Evolutionary conservation across 2,797 vertebrate species (phyloP), one percentile per base, ranked within the genome.

Genomic region (Staurois parvus): DNA sequence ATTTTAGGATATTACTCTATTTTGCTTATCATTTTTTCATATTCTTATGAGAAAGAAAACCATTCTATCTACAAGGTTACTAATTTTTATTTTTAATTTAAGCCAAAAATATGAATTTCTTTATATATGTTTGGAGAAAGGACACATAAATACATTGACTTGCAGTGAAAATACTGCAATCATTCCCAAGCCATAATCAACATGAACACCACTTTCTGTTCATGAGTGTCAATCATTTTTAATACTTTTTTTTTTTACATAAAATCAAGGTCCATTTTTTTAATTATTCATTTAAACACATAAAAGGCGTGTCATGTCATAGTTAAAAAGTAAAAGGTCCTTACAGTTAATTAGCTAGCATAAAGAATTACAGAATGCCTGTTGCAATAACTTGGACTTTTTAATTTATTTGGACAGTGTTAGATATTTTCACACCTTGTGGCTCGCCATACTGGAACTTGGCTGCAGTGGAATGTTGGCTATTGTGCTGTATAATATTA

Each of bases 401-500:
- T 52, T 48, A 21, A 78, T 83, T 87, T 79, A 75, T 81, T 81
- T 76, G 84, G 84, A 74, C 30, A 40, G 28, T 48, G 32, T 68
- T 32, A 42, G 56, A 78, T 72, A 67, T 75, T 40, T 83, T 79
- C 64, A 79, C 62, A 83, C 69, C 74, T 66, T 32, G n/a, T 48
- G 68, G 76, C 81, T 81, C 76, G 77, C 59, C 76, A 84, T 73
- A 79, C 70, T 84, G 76, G 67, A 79, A 79, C 62, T 84, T 84
- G 85, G 81, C 75, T 78, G 75, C 81, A 87, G 76, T 72, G 85
- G 81, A 87, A 83, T 83, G 81, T 87, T 68, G 81, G 76, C 78
- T 87, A 83, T 87, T 87, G 85, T 87, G 85, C 85, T 87, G 85
- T 87, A 79, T 76, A 82, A 48, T 81, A 45, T 79, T 79, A 78